Evolutionary conservation across 2,113 vertebrate species (phyloP).

Genomic region (Chloropsis cyanopogon): DNA sequence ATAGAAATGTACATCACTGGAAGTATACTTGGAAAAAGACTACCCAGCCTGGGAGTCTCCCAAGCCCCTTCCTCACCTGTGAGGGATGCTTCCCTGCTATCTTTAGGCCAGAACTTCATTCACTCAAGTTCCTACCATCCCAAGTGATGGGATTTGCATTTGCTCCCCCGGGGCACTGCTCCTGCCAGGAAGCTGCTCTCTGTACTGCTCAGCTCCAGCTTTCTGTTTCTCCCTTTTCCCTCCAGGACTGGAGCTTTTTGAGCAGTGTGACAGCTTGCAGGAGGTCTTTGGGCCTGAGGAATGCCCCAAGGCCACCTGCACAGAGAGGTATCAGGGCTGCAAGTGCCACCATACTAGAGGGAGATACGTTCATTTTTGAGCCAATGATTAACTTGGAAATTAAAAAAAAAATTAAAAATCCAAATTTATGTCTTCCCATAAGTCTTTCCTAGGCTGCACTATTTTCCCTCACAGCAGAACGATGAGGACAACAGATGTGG

Average conservation of each 20-base stretch:
- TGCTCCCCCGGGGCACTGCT: neutral
- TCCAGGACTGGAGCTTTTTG: conserved; percentile 11
- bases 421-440: neutral
- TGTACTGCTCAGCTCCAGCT: neutral
- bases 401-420: neutral
- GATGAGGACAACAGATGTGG: neutral
- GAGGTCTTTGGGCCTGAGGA: conserved; percentile 18
- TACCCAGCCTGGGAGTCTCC: neutral
- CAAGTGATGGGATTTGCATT: neutral
- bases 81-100: neutral
- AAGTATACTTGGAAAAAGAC: neutral
- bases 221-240: neutral
- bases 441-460: neutral
- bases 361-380: neutral
- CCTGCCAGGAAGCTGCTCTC: neutral
- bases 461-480: neutral
- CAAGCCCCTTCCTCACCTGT: neutral
- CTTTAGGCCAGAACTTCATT: neutral
- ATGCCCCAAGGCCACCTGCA: neutral
- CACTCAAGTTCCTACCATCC: neutral
- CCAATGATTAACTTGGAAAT: neutral
- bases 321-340: accelerated
- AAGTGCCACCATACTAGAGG: neutral
- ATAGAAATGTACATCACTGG: neutral
- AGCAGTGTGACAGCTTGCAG: neutral